phyloP scores from a whole-genome alignment of 2,797 vertebrate species.

The Diglossa cyanea region DNA sequence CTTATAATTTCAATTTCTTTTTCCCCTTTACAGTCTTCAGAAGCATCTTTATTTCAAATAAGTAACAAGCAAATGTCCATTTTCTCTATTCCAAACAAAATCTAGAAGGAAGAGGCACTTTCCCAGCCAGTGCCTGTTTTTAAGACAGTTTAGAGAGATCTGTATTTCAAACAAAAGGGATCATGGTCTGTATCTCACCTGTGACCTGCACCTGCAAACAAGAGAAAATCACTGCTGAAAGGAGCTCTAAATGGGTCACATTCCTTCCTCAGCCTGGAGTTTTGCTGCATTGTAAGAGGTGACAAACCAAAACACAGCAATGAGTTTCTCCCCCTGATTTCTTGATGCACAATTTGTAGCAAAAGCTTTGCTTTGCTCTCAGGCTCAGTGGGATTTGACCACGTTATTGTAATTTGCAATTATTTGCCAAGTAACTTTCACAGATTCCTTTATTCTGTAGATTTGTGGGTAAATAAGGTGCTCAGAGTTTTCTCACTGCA shows the following conservation, averaged over 20 bases:
- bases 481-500: neutral
- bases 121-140: neutral
- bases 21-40: neutral
- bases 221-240: neutral
- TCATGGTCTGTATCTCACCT: neutral
- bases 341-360: neutral
- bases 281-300: neutral
- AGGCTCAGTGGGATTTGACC: neutral
- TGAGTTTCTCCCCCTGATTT: neutral
- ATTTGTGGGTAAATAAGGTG: neutral
- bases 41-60: neutral
- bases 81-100: neutral
- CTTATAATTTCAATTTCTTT: neutral
- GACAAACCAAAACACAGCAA: neutral
- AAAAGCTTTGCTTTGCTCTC: neutral
- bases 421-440: neutral
- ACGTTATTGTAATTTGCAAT: neutral
- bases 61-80: neutral
- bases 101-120: neutral
- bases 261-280: neutral
- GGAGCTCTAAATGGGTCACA: neutral
- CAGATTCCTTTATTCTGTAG: neutral
- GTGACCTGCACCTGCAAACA: slow-evolving; percentile 1
- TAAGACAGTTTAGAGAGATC: neutral
- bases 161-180: neutral